These are phyloP conservation scores for Tenualosa ilisha DNA, from an alignment of 2,797 vertebrate species.

Conservation along the genomic window DNA sequence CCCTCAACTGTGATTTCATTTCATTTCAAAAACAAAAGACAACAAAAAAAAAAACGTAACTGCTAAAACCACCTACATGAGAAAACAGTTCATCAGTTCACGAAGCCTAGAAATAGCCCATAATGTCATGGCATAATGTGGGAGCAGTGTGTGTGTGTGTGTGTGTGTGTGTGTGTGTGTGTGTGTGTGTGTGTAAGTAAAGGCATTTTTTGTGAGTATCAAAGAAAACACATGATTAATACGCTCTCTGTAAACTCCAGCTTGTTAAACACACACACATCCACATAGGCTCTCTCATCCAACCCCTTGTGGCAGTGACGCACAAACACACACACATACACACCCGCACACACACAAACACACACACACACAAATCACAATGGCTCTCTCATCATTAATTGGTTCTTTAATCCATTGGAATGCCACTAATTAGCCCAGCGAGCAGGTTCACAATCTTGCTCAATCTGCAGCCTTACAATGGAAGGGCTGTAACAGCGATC, in stretches of 20 bases:
- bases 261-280: neutral
- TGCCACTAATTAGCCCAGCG: constrained; percentile 74
- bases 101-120: neutral
- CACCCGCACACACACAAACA: constrained; percentile 66
- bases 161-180: neutral
- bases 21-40: neutral
- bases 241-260: neutral
- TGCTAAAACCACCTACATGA: neutral
- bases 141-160: neutral
- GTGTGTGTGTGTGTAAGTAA: neutral
- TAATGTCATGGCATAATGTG: neutral
- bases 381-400: constrained; percentile 81
- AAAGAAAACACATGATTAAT: constrained; percentile 25
- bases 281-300: neutral
- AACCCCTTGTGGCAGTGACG: neutral
- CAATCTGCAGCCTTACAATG: constrained; percentile 70
- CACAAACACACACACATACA: constrained; percentile 57
- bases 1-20: neutral
- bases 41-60: too few relatives aligned
- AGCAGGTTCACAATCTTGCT: constrained; percentile 72
- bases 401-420: constrained; percentile 79
- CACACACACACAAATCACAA: constrained; percentile 67
- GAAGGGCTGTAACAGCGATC: constrained; percentile 66
- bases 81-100: neutral
- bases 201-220: neutral